A percentile compares a stretch with the other conserved stretches of the same genome.
Conservation (phyloP, 2,797 vertebrate species). For the Peromyscus attwateri region DNA sequence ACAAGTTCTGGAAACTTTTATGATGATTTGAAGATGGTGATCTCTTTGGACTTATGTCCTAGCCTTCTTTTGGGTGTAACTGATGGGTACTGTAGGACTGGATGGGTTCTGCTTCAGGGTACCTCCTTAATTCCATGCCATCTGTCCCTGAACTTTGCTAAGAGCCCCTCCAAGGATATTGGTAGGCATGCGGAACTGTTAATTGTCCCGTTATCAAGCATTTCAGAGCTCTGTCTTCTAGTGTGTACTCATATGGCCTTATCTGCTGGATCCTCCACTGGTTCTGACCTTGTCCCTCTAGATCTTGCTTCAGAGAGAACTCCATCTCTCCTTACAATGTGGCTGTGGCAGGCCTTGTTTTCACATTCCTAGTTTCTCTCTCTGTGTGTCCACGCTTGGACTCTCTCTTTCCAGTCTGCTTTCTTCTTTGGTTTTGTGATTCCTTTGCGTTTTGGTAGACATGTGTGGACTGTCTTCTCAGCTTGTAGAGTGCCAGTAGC, state of each 20-base stretch:
- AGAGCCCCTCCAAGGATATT: not conserved
- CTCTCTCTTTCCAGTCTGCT: not conserved
- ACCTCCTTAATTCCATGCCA: not conserved
- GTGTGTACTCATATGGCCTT: not conserved
- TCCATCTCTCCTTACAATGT: not conserved
- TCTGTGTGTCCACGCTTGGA: not conserved
- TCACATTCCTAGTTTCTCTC: not conserved
- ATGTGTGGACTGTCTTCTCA: not conserved
- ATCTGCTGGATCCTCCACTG: not conserved
- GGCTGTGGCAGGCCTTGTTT: not conserved
- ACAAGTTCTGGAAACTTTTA: not conserved
- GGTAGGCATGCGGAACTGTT: not conserved
- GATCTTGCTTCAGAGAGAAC: not conserved
- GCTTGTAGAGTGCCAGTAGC: not conserved
- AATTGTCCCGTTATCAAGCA: not conserved
- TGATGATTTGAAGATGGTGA: not conserved
- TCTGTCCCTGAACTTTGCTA: slow-evolving; percentile 10
- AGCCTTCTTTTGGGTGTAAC: not conserved
- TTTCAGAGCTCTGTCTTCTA: slow-evolving; percentile 36
- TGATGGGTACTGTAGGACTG: not conserved
- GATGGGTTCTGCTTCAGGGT: not conserved
- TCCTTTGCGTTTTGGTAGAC: not conserved
- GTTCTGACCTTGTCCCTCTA: not conserved
- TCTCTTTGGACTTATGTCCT: not conserved
- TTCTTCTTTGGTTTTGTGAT: not conserved